Evolutionary conservation across 2,797 vertebrate genomes (phyloP).

Genomic region (Apodemus agrarius): DNA sequence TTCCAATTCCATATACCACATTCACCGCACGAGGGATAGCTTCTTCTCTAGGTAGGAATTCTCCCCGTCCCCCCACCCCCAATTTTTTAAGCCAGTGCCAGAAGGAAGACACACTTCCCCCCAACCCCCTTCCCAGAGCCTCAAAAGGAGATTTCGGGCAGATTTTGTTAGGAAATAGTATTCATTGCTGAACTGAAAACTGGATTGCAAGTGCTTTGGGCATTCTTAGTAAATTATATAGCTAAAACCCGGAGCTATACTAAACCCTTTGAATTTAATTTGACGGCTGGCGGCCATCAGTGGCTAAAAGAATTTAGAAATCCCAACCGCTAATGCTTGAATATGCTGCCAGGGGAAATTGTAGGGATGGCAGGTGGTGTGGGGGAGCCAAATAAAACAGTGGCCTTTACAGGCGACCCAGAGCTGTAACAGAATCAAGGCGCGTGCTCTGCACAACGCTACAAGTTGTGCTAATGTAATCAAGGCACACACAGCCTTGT

Average conservation of each 20-base stretch:
- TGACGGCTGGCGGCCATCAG: constrained; percentile 77
- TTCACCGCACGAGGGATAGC: neutral
- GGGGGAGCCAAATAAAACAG: constrained; percentile 55
- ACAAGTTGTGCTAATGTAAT: constrained; percentile 66
- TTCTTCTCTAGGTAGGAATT: neutral
- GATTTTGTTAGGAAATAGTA: constrained; percentile 74
- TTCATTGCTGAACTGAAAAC: constrained; percentile 81
- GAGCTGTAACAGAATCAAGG: constrained; percentile 77
- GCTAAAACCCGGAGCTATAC: constrained; percentile 76
- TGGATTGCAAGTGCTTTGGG: constrained; percentile 73
- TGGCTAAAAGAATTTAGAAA: constrained; percentile 81
- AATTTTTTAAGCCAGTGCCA: constrained; percentile 50
- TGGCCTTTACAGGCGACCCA: constrained; percentile 67
- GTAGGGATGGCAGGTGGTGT: constrained; percentile 53
- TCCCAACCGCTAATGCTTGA: constrained; percentile 65
- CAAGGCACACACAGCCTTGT: constrained; percentile 71
- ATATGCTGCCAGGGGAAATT: constrained; percentile 32
- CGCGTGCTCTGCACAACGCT: constrained; percentile 68
- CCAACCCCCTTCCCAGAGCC: neutral
- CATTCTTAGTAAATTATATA: constrained; percentile 81
- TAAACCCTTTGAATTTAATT: constrained; percentile 83
- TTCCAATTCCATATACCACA: neutral
- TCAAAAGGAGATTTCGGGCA: constrained; percentile 78
- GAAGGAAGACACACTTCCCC: constrained; percentile 58
- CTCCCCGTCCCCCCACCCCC: neutral